Base-by-base conservation (phyloP, 2,797 vertebrate species). In the Sus cebifrons region DNA sequence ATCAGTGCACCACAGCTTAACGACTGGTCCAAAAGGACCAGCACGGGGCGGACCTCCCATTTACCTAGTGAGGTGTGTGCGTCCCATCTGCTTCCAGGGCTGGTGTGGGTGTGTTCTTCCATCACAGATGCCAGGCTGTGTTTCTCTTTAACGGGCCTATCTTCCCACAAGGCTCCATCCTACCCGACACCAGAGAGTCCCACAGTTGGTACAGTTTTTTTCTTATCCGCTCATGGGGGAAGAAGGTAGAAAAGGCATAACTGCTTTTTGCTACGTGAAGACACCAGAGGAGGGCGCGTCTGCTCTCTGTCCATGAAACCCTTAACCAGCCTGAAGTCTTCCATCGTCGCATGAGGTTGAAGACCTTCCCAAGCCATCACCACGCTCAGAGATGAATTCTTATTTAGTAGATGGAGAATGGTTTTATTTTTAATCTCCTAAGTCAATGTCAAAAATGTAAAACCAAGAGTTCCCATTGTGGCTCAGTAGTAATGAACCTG, bases 401-500 rank as follows among this genome's bases (percentile, higher is more conserved):
- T 97, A 97, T 97, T 97, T 98, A 97, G 96, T 90, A 94, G 91
- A 70, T 87, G 89, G 86, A 90, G 84, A 58, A 75, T 81, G 71
- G 64, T 94, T 95, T 92, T 81, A 77, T 94, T 82, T 95, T 97
- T 92, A 67, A 94, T 96, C 83, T 91, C 89, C 91, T 89, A 93
- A 91, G 84, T 77, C 88, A 70, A 52, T 94, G 82, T 95, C 83
- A 86, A 94, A 96, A 84, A 68, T 25, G 27, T 90, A 96, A 87
- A 96, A 92, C 77, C 36, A 10, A 5, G 44, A 49, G 9, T 49
- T 49, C 44, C 44, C 44, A 49, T 10, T 49, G 44, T 49, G 44
- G 44, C 44, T 49, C 44, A 49, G 44, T 49, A 10, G 44, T 49
- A 49, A 49, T 10, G 44, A 49, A 49, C 44, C 44, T 49, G 44